These are phyloP conservation scores for Chaenocephalus aceratus DNA, from an alignment of 2,113 vertebrate species.

Conservation along the genomic window DNA sequence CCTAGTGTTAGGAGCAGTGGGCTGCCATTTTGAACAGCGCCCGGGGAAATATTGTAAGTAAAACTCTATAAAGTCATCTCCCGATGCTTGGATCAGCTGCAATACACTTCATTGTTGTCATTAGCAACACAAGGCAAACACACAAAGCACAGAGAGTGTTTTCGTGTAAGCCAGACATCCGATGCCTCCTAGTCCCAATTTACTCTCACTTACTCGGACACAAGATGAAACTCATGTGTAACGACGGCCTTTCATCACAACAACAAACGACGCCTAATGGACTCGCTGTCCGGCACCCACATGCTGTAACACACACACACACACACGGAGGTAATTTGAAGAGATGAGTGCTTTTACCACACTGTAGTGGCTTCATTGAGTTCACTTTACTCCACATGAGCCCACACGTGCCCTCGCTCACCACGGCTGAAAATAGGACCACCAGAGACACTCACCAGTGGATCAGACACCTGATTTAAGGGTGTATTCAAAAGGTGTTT, in stretches of 20 bases:
- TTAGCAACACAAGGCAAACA: slow-evolving; percentile 11
- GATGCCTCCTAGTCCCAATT: slow-evolving; percentile 55
- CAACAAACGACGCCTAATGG: slow-evolving; percentile 62
- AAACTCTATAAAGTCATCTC: slow-evolving; percentile 2
- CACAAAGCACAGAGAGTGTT: not conserved
- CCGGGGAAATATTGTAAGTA: not conserved
- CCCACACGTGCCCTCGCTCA: slow-evolving; percentile 18
- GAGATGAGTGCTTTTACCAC: slow-evolving; percentile 65
- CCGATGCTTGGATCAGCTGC: not conserved
- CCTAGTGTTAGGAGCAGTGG: too few species aligned
- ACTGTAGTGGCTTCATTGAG: slow-evolving; percentile 42
- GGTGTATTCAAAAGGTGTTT: not conserved
- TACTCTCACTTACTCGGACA: slow-evolving; percentile 50
- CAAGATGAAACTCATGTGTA: slow-evolving; percentile 39
- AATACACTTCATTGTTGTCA: slow-evolving; percentile 17
- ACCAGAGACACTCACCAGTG: not conserved
- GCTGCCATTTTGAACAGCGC: too few species aligned
- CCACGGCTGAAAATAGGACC: slow-evolving; percentile 8
- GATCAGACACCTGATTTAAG: not conserved
- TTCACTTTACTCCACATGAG: slow-evolving; percentile 44
- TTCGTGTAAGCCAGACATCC: slow-evolving; percentile 24
- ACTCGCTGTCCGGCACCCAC: slow-evolving; percentile 39
- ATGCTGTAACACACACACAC: not conserved
- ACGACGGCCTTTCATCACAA: slow-evolving; percentile 51
- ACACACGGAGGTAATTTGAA: slow-evolving; percentile 43